phyloP scores from a whole-genome alignment of 2,888 invertebrate species.

The Temnothorax rugatulus region DNA sequence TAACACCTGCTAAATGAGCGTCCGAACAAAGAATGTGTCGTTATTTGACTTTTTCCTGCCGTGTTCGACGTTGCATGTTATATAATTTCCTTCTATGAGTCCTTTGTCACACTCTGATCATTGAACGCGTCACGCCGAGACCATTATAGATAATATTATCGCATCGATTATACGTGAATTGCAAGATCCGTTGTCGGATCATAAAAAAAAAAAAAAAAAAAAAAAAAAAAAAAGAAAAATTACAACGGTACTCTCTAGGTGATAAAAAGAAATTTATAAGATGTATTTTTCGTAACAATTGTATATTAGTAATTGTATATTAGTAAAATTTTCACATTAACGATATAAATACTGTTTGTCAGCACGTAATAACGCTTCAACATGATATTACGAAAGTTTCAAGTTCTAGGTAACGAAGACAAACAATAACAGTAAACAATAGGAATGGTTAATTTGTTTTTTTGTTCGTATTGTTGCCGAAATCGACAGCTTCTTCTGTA shows the following conservation, averaged over 20 bases:
- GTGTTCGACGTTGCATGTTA: slow-evolving; percentile 7
- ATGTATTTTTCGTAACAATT: slow-evolving; percentile 25
- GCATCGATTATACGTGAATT: background rate
- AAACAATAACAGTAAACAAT: slow-evolving; percentile 15
- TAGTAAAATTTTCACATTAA: slow-evolving; percentile 21
- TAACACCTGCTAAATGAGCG: background rate
- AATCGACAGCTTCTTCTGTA: slow-evolving; percentile 85
- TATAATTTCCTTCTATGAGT: slow-evolving; percentile 26
- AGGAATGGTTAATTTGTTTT: slow-evolving; percentile 61
- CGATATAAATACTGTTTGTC: slow-evolving; percentile 30
- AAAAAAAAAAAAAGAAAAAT: background rate
- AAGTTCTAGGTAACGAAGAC: slow-evolving; percentile 13
- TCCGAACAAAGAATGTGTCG: background rate
- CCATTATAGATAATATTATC: slow-evolving; percentile 16
- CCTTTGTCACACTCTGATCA: background rate
- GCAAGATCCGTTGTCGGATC: background rate
- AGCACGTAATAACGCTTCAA: background rate
- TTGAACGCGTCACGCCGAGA: background rate
- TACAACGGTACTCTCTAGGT: background rate
- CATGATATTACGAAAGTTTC: background rate
- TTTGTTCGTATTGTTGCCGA: slow-evolving; percentile 49
- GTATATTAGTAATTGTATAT: slow-evolving; percentile 1
- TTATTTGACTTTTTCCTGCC: slow-evolving; percentile 19
- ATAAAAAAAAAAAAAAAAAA: slow-evolving; percentile 12
- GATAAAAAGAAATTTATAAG: background rate